Conservation (phyloP, 2,888 invertebrate genomes). For the Andrena fulva region DNA sequence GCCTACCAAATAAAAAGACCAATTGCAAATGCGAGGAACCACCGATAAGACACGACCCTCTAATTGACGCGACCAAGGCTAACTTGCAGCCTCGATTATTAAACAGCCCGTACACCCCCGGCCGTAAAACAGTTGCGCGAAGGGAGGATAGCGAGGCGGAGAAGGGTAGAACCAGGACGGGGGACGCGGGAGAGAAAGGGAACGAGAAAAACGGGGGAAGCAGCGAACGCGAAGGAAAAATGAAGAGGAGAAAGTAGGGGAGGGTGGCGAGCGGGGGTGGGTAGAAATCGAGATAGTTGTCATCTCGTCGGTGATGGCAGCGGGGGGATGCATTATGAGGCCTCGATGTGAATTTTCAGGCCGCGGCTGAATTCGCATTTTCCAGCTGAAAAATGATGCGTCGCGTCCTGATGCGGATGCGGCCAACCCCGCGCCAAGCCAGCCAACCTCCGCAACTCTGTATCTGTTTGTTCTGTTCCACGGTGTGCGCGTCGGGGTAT, state of each 20-base stretch:
- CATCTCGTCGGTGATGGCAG: constrained; percentile 49
- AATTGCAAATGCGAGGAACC: no score
- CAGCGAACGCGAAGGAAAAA: neutral
- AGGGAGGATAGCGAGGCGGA: neutral
- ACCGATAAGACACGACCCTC: neutral
- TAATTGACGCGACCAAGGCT: constrained; percentile 39
- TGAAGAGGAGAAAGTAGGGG: neutral
- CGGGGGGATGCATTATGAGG: constrained; percentile 64
- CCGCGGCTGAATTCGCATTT: constrained; percentile 69
- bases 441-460: constrained; percentile 9
- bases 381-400: constrained; percentile 67
- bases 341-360: constrained; percentile 67
- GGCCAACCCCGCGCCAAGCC: neutral
- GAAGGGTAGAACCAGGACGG: neutral
- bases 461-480: constrained; percentile 44
- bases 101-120: neutral
- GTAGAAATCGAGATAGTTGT: constrained; percentile 60
- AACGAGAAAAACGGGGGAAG: neutral
- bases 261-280: neutral
- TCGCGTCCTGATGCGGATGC: constrained; percentile 38
- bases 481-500: constrained; percentile 27
- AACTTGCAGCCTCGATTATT: constrained; percentile 29
- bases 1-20: no score
- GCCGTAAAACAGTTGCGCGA: neutral
- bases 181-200: neutral